phyloP scores from a whole-genome alignment of 2,797 vertebrate genomes.

The Lophura swinhoii region DNA sequence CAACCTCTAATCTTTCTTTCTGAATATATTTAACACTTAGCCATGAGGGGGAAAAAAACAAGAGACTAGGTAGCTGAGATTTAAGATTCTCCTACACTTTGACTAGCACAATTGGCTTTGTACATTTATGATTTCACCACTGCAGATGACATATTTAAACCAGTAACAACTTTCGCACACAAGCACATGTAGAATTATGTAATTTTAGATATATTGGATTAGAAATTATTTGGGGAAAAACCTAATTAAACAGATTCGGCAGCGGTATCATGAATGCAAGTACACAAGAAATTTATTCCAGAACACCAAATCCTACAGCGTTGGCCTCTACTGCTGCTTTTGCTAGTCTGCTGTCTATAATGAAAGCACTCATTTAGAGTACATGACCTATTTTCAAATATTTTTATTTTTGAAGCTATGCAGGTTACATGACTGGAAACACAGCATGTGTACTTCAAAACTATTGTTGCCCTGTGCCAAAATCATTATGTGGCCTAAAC shows the following conservation, averaged over 20 bases:
- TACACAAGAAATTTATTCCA: neutral
- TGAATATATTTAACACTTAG: neutral
- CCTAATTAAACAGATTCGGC: neutral
- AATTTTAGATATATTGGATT: neutral
- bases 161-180: neutral
- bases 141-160: neutral
- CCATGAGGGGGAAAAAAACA: neutral
- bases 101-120: neutral
- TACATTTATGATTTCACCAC: neutral
- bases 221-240: neutral
- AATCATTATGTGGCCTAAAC: neutral
- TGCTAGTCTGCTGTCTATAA: neutral
- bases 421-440: neutral
- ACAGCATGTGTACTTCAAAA: neutral
- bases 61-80: neutral
- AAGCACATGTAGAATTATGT: neutral
- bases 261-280: neutral
- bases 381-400: neutral
- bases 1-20: neutral
- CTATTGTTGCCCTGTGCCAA: neutral
- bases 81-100: neutral
- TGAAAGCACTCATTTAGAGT: neutral
- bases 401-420: neutral
- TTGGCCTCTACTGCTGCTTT: neutral
- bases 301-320: neutral